Base-by-base conservation (phyloP, 2,888 invertebrate species). In the Chrysodeixis includens region DNA sequence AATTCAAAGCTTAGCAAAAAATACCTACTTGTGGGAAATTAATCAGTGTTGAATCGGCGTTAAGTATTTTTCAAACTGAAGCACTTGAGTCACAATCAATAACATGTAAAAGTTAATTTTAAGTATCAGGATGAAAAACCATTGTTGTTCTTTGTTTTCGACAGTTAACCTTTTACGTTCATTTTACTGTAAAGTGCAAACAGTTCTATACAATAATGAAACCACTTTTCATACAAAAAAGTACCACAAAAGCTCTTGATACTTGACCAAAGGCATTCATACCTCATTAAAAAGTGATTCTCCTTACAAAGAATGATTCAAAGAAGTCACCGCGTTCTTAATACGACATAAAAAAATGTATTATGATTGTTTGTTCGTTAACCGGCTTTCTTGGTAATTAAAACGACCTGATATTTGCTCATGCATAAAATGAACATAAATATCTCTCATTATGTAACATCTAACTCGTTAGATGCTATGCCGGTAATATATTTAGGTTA, bases 341-440 rank as follows among this genome's bases (percentile, higher is more conserved):
- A 77, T 49, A 70, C 66, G 56, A 75, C 64, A 82, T 70, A 82
- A 67, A 80, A 83, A 79, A 79, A 79, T 61, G 71, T 71, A 78
- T 79, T 74, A 76, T 83, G 83, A 84, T 81, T 83, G 78, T 83
- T 79, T 85, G 81, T 86, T 87, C 59, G 64, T 74, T 86, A 86
- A 83, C 86, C 79, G 83, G 70, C 76, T 82, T 76, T 84, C 76
- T 79, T 70, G 76, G 84, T 89, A 91, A 92, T 92, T 92, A 91
- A 92, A 89, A 89, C 81, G 76, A 85, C 76, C 81, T 81, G 84
- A 88, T 90, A 90, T 90, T 90, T 89, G 86, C 87, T 87, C 83
- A 89, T 89, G 88, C 88, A 91, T 91, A 90, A 90, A 89, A 89
- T 90, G 72, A 86, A 83, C 88, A 88, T 90, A 88, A 91, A 88